Percentiles rank a stretch among this genome's conserved stretches.
Conservation (phyloP, 2,888 invertebrate species). For the Tenthredo amoena region DNA sequence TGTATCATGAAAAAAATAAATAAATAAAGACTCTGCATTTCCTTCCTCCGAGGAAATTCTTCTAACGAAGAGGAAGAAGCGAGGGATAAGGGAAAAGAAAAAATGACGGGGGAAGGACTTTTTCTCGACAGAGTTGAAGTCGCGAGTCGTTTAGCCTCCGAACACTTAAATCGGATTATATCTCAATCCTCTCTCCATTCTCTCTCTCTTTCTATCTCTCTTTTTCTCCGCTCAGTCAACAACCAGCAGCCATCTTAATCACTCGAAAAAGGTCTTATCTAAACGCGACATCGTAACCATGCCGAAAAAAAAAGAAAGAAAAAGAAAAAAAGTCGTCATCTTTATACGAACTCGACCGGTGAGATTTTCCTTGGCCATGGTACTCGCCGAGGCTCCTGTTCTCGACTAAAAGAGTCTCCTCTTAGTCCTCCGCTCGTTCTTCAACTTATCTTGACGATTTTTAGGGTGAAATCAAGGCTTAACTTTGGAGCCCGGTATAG, state of each 20-base stretch:
- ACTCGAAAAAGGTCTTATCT: slow-evolving; percentile 36
- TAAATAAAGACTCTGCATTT: not conserved
- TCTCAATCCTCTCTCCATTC: slow-evolving; percentile 1
- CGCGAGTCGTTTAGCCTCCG: slow-evolving; percentile 27
- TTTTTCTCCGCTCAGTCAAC: not conserved
- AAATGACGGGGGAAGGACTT: not conserved
- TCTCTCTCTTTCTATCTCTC: not conserved
- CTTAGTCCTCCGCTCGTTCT: slow-evolving; percentile 20
- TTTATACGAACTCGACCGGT: slow-evolving; percentile 16
- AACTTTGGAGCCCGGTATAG: not conserved
- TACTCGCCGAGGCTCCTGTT: not conserved
- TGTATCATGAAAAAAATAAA: not conserved
- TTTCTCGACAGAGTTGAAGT: not conserved
- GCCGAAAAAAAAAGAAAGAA: not conserved
- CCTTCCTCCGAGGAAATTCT: not conserved
- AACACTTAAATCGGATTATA: slow-evolving; percentile 35
- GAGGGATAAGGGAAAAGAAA: not conserved
- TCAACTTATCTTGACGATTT: slow-evolving; percentile 26
- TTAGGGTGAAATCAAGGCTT: slow-evolving; percentile 25
- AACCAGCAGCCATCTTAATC: slow-evolving; percentile 36
- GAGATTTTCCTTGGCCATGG: not conserved
- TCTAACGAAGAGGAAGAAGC: not conserved
- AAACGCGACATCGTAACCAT: slow-evolving; percentile 35
- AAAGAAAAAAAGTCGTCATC: not conserved
- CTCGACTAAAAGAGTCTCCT: slow-evolving; percentile 26